These are phyloP conservation scores for Sciurus niger DNA, from an alignment of 2,113 vertebrate genomes.

Conservation along the genomic window DNA sequence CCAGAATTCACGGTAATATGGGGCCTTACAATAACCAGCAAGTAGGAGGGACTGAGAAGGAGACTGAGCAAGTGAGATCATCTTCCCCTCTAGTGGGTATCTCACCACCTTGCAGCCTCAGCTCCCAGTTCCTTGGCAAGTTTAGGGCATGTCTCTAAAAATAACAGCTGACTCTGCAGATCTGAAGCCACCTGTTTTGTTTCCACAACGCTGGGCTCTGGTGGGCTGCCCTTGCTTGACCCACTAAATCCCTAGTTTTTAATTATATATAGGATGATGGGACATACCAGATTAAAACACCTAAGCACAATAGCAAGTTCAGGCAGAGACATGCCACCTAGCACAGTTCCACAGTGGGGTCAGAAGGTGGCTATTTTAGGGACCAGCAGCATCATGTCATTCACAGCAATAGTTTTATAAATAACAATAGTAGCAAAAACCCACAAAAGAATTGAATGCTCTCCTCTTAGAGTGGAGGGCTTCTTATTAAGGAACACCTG, in stretches of 20 bases:
- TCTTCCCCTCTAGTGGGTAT: conserved; percentile 65
- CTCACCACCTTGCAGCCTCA: background rate
- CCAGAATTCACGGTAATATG: conserved; percentile 57
- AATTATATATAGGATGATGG: too few species aligned
- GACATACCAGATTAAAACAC: background rate
- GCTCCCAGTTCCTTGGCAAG: background rate
- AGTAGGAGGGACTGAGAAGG: background rate
- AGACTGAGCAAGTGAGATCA: background rate
- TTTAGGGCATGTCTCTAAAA: conserved; percentile 42
- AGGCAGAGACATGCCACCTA: background rate
- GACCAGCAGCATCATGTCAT: background rate
- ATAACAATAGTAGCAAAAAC: background rate
- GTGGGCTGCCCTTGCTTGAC: background rate
- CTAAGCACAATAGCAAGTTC: background rate
- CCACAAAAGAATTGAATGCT: background rate
- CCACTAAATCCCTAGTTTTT: too few species aligned
- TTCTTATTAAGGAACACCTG: conserved; percentile 38
- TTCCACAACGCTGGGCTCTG: background rate
- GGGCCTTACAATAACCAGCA: conserved; percentile 73
- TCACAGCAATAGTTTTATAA: background rate
- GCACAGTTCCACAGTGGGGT: background rate
- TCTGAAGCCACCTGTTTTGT: conserved; percentile 24
- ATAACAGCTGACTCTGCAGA: background rate
- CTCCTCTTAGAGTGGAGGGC: background rate
- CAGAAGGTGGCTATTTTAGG: background rate